Evolutionary conservation across 2,888 invertebrate genomes (phyloP), one percentile per base, ranked within the genome.

Genomic region (Orthosia incerta): DNA sequence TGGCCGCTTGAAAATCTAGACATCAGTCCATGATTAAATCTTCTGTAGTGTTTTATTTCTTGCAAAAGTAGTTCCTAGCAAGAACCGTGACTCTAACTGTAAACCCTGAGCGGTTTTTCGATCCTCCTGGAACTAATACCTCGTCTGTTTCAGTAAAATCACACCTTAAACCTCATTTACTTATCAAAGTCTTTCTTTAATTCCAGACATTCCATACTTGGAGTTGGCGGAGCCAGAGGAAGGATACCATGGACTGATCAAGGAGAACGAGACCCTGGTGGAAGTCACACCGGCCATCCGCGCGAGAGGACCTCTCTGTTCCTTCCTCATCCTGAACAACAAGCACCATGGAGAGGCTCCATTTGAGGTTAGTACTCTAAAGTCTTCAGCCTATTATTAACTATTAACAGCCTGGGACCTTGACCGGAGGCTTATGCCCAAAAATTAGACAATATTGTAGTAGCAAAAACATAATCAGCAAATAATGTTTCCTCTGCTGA

Each of bases 281-380:
- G 99, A 99, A 95, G 98, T 99, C 89, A 99, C 98, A 80, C 99
- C 99, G n/a, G 97, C 98, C 86, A 99, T 99, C 92, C 97, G 98
- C 88, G 99, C 98, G 68, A 96, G 98, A 60, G 98, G 98, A 7
- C 97, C 97, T 84, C 98, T 99, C 80, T 99, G 99, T 96, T 98
- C 98, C 90, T 99, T 98, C 97, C 98, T 98, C 88, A 99, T 99
- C 88, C 97, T 98, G 76, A 99, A 99, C 96, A 99, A 98, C 94
- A 98, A 98, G 93, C 98, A 98, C 92, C 98, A 99, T 96, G 98
- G 98, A 76, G 99, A 99, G 92, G 98, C 98, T 80, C 99, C 99
- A n/a, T 99, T 99, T 93, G 97, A 98, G 97, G 98, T 98, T 87
- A 92, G 93, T 57, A 45, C 13, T 23, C 12, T 53, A 39, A 39